A percentile compares a stretch with the other conserved stretches of the same genome.
Conservation (phyloP, 2,797 vertebrate genomes). For the Lagorchestes hirsutus region DNA sequence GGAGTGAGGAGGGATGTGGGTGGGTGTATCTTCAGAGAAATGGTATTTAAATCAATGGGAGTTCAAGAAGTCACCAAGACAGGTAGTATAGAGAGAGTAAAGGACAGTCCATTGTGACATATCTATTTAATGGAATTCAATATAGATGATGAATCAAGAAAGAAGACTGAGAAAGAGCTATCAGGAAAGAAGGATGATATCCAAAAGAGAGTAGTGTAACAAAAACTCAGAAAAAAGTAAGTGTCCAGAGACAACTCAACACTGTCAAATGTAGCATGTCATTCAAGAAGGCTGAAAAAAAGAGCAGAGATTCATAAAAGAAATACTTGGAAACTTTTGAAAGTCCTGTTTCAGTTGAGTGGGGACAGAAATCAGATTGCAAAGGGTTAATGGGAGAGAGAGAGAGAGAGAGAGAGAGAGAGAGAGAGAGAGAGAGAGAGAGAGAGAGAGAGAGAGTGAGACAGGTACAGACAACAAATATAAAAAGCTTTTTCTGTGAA, state of each 20-base stretch:
- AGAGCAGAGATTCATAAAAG: not conserved
- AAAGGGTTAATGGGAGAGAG: not conserved
- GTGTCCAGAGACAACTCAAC: not conserved
- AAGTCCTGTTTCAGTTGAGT: not conserved
- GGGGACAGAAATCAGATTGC: not conserved
- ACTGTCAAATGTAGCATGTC: no score
- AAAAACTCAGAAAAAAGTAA: not conserved
- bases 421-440: not conserved
- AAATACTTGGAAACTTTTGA: not conserved
- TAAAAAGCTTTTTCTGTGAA: not conserved
- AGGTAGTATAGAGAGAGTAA: not conserved
- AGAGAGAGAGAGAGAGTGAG: not conserved
- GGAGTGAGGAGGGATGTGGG: no score
- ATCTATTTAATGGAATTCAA: not conserved
- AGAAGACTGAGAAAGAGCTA: not conserved
- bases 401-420: not conserved
- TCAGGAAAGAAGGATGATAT: no score
- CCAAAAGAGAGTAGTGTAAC: not conserved
- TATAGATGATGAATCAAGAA: not conserved
- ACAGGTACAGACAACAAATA: not conserved
- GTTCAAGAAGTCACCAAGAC: not conserved
- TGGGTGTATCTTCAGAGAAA: not conserved
- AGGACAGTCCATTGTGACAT: not conserved
- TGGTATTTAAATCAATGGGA: not conserved
- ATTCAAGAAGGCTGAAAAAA: not conserved